A percentile compares a stretch with the other conserved stretches of the same genome.
phyloP scores from a whole-genome alignment of 2,888 invertebrate genomes.

The Chymomyza procnemis region DNA sequence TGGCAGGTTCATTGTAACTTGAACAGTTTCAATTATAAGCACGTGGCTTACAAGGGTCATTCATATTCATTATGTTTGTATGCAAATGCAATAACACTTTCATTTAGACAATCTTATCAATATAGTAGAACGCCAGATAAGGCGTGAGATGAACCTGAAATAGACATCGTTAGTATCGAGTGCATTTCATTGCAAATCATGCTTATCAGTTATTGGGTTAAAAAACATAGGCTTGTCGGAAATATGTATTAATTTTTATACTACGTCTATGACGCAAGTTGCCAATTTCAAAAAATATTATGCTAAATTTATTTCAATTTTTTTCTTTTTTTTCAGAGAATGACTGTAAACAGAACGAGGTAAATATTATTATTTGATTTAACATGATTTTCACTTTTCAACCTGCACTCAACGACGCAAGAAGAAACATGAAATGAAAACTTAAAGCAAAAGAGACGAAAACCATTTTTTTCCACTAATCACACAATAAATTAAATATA shows the following conservation, averaged over 20 bases:
- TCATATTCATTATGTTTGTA: neutral
- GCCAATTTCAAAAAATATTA: neutral
- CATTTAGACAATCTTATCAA: neutral
- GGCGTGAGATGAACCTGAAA: neutral
- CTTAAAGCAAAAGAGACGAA: neutral
- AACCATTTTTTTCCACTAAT: neutral
- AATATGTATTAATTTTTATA: neutral
- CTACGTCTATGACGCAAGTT: neutral
- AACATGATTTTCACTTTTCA: constrained; percentile 7
- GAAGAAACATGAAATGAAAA: neutral
- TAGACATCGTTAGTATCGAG: too few species aligned
- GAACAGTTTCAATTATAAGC: constrained; percentile 24
- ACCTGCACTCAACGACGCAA: constrained; percentile 4
- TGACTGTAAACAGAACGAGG: too few species aligned
- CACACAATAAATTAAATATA: constrained; percentile 22
- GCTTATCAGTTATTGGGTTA: too few species aligned
- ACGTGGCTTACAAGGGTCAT: constrained; percentile 33
- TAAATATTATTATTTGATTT: neutral
- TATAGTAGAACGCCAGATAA: neutral
- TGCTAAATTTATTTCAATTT: neutral
- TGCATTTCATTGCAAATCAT: too few species aligned
- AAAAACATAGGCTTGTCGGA: too few species aligned
- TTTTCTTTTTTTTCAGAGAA: neutral
- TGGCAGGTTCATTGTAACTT: constrained; percentile 2
- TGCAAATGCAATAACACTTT: constrained; percentile 23